Conservation (phyloP, 2,888 invertebrate genomes). For the Vanessa cardui region DNA sequence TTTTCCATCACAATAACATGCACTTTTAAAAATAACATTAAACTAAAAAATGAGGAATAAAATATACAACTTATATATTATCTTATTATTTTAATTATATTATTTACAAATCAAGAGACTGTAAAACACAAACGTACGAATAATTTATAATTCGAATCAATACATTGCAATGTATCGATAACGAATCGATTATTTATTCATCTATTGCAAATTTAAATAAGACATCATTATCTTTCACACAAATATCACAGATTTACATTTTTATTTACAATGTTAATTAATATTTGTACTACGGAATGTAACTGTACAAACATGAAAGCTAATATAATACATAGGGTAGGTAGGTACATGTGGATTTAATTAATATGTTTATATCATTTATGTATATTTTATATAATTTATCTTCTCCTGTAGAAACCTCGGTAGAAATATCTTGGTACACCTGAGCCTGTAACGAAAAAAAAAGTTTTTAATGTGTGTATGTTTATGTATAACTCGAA, state of each 20-base stretch:
- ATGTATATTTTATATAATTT: slow-evolving; percentile 27
- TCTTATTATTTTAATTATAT: slow-evolving; percentile 33
- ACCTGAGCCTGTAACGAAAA: slow-evolving; percentile 52
- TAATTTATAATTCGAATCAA: slow-evolving; percentile 37
- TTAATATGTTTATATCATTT: slow-evolving; percentile 15
- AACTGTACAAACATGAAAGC: slow-evolving; percentile 31
- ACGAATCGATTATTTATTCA: neutral
- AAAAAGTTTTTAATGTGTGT: slow-evolving; percentile 23
- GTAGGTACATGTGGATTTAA: slow-evolving; percentile 40
- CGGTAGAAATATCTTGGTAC: slow-evolving; percentile 55
- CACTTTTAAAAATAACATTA: neutral
- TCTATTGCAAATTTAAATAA: slow-evolving; percentile 15
- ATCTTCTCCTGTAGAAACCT: slow-evolving; percentile 56
- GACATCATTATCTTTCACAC: slow-evolving; percentile 35
- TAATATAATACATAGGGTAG: slow-evolving; percentile 38
- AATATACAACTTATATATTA: slow-evolving; percentile 7
- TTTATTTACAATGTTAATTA: slow-evolving; percentile 42
- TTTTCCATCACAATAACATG: neutral
- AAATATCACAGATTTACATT: slow-evolving; percentile 46
- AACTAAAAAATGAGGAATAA: neutral
- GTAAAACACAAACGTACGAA: slow-evolving; percentile 37
- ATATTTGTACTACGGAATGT: slow-evolving; percentile 34
- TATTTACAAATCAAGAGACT: slow-evolving; percentile 34
- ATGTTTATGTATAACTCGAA: neutral
- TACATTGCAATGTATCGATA: slow-evolving; percentile 21